Conservation (phyloP, 2,113 vertebrate species). For the Cercopithecus mona region DNA sequence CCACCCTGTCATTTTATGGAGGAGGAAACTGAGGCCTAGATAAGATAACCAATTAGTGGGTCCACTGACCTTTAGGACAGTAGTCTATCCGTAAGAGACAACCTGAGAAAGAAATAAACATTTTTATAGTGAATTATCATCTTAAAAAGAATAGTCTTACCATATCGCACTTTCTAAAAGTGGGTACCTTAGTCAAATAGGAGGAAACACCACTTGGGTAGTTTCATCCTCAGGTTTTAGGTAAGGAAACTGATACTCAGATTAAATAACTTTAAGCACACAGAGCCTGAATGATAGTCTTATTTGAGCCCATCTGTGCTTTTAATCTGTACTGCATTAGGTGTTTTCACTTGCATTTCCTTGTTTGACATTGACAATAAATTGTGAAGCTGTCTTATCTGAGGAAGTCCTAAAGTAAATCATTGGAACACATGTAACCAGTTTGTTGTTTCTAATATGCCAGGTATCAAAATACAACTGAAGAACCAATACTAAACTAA, state of each 20-base stretch:
- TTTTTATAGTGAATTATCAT: slow-evolving; percentile 7
- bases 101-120: not conserved
- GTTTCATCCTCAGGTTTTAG: not conserved
- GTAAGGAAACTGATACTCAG: not conserved
- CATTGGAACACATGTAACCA: not conserved
- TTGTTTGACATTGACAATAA: not conserved
- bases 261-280: slow-evolving; percentile 16
- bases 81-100: not conserved
- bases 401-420: not conserved
- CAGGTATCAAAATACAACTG: not conserved
- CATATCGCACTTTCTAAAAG: not conserved
- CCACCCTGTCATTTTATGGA: slow-evolving; percentile 56
- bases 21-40: slow-evolving; percentile 70
- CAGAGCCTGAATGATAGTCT: not conserved
- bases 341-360: not conserved
- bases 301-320: not conserved
- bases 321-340: not conserved
- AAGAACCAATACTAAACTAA: not conserved
- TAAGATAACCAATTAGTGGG: slow-evolving; percentile 52
- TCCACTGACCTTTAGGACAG: not conserved
- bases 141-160: not conserved
- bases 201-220: not conserved
- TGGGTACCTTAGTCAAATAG: not conserved
- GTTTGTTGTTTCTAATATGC: slow-evolving; percentile 7
- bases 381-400: not conserved